Evolutionary conservation across 2,888 invertebrate genomes (phyloP).

Genomic region (Xestia sexstrigata): DNA sequence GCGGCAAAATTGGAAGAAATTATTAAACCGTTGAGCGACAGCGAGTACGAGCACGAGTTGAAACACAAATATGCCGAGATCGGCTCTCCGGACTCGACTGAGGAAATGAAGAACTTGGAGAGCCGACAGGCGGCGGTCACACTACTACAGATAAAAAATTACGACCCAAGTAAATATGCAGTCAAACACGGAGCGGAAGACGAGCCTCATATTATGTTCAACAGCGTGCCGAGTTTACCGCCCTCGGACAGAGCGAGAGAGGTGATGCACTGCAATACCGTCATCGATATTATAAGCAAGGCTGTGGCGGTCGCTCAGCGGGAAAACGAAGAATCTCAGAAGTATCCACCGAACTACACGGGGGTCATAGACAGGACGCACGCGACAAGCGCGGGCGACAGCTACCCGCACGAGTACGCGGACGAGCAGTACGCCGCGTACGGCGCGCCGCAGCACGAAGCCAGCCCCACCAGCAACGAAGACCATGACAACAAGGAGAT

Average conservation of each 20-base stretch:
- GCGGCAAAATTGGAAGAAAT: constrained; percentile 91
- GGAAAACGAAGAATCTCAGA: constrained; percentile 87
- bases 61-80: constrained; percentile 86
- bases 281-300: constrained; percentile 89
- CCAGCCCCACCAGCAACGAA: constrained; percentile 83
- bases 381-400: constrained; percentile 70
- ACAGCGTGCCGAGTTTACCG: constrained; percentile 90
- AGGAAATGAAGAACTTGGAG: constrained; percentile 89
- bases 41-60: constrained; percentile 78
- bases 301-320: constrained; percentile 89
- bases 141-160: constrained; percentile 88
- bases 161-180: constrained; percentile 87
- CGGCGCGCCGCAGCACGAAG: constrained; percentile 76
- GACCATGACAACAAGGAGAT: constrained; percentile 88
- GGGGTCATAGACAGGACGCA: constrained; percentile 82
- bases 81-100: constrained; percentile 88
- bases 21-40: constrained; percentile 86
- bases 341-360: constrained; percentile 80
- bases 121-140: constrained; percentile 89
- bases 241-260: constrained; percentile 89
- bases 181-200: constrained; percentile 82
- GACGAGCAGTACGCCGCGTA: constrained; percentile 84
- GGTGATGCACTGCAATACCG: constrained; percentile 89
- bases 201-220: constrained; percentile 90
- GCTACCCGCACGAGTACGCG: constrained; percentile 81